Conservation (phyloP, 2,888 invertebrate species). For the Poecilobothrus nobilitatus region DNA sequence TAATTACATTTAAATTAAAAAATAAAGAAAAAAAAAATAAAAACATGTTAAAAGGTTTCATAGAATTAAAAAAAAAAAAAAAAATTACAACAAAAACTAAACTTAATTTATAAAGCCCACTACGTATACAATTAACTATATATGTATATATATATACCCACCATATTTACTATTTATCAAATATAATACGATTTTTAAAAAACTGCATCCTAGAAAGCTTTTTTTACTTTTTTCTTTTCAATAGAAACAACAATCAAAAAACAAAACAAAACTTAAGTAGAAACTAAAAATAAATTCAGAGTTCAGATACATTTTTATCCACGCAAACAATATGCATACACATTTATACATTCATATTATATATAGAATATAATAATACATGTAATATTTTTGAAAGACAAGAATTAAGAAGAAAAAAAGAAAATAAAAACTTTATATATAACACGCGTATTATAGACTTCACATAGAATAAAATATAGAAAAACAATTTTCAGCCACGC, state of each 20-base stretch:
- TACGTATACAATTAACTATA: neutral
- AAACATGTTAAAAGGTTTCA: no score
- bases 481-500: conserved; percentile 2
- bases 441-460: neutral
- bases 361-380: neutral
- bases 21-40: no score
- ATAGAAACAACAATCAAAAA: no score
- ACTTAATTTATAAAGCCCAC: no score
- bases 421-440: neutral
- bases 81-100: no score
- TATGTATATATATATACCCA: neutral
- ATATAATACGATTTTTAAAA: neutral
- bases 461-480: neutral
- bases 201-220: conserved; percentile 1
- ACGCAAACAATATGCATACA: neutral
- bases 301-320: neutral
- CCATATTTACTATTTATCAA: no score
- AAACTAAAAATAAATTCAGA: conserved; percentile 1
- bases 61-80: no score
- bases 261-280: neutral
- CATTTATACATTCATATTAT: no score
- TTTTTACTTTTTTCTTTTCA: neutral
- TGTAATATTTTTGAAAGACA: neutral
- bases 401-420: neutral
- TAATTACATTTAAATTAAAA: no score